Percentiles rank a stretch among this genome's conserved stretches.
Conservation (phyloP, 2,888 invertebrate species). For the Leptopilina syphax region DNA sequence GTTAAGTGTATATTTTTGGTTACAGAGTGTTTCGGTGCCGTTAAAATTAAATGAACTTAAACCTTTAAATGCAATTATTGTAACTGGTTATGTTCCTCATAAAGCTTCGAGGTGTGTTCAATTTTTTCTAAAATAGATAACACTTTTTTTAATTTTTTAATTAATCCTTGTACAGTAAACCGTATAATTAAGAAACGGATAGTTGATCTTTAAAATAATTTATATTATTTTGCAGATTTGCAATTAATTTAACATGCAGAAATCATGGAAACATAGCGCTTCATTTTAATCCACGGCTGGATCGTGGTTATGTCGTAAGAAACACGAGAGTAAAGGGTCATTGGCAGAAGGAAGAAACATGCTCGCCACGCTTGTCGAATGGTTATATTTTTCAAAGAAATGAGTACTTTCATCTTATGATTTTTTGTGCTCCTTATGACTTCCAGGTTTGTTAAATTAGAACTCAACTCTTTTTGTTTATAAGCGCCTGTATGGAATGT, state of each 20-base stretch:
- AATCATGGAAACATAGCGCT: slow-evolving; percentile 81
- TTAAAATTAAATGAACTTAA: slow-evolving; percentile 62
- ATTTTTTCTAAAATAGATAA: neutral
- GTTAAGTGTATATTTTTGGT: slow-evolving; percentile 37
- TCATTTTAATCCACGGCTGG: slow-evolving; percentile 90
- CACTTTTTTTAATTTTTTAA: neutral
- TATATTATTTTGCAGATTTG: slow-evolving; percentile 78
- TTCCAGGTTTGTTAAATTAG: slow-evolving; percentile 65
- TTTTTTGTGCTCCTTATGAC: slow-evolving; percentile 70
- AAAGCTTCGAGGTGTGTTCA: slow-evolving; percentile 63
- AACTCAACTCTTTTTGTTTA: too few species aligned
- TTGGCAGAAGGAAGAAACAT: slow-evolving; percentile 90
- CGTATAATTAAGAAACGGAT: too few species aligned
- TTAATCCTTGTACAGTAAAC: neutral
- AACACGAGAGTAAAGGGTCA: slow-evolving; percentile 83
- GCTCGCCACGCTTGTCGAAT: slow-evolving; percentile 67
- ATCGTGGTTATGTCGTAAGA: slow-evolving; percentile 87
- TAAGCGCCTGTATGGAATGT: too few species aligned
- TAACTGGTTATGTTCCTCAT: slow-evolving; percentile 71
- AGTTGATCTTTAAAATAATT: too few species aligned
- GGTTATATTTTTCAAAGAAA: slow-evolving; percentile 66
- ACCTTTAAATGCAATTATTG: slow-evolving; percentile 69
- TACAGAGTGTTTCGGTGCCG: slow-evolving; percentile 64
- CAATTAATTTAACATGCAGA: slow-evolving; percentile 80
- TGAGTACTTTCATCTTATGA: slow-evolving; percentile 69